phyloP scores from a whole-genome alignment of 2,797 vertebrate species.

The Hydrophis major region DNA sequence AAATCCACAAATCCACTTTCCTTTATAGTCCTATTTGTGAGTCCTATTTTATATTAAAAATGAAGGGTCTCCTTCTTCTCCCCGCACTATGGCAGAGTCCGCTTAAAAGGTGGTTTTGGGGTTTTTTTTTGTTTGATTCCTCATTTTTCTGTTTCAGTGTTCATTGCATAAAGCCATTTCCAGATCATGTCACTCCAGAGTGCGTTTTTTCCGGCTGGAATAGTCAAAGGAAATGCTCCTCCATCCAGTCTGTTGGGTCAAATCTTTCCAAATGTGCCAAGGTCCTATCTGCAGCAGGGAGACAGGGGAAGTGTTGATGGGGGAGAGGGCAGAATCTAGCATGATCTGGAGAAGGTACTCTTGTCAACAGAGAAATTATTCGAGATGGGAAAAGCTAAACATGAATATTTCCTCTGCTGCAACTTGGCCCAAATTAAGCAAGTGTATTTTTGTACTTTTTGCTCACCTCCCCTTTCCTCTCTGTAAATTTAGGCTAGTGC shows the following conservation, averaged over 20 bases:
- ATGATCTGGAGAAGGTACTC: neutral
- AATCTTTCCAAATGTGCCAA: neutral
- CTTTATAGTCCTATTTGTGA: neutral
- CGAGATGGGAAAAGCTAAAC: neutral
- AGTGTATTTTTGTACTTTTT: neutral
- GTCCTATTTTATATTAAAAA: neutral
- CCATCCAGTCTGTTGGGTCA: neutral
- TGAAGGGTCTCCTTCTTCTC: neutral
- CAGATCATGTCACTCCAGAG: neutral
- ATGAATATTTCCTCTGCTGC: neutral
- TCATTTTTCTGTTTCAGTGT: neutral
- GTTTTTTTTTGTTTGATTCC: neutral
- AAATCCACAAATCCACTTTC: neutral
- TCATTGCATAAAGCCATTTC: neutral
- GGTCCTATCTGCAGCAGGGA: neutral
- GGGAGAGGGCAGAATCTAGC: too few species aligned
- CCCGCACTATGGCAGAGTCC: too few species aligned
- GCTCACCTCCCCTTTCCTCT: constrained; percentile 5
- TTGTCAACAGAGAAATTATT: neutral
- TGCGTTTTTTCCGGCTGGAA: neutral
- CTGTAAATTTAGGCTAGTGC: constrained; percentile 2
- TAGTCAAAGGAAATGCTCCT: neutral
- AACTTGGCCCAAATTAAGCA: neutral
- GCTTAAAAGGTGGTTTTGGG: neutral
- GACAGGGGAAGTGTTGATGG: neutral